Conservation (phyloP, 2,113 vertebrate genomes). For the Motacilla alba region DNA sequence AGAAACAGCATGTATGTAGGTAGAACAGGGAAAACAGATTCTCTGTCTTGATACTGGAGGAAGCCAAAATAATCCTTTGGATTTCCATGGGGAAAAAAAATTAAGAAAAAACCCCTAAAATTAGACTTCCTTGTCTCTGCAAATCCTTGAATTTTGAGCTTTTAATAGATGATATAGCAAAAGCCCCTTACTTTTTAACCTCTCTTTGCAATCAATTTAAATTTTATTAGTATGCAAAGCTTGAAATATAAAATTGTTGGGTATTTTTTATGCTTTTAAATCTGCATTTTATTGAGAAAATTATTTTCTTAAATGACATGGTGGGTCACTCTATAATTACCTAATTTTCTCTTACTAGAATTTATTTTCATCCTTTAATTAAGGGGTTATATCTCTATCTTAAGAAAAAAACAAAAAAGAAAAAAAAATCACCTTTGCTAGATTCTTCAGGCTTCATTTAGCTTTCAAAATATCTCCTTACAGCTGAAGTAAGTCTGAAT, state of each 20-base stretch:
- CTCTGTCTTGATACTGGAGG: neutral
- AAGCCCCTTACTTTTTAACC: neutral
- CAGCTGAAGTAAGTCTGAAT: neutral
- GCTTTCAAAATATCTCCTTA: neutral
- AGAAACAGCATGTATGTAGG: neutral
- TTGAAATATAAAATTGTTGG: neutral
- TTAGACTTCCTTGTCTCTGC: neutral
- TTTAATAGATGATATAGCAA: neutral
- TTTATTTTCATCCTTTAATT: neutral
- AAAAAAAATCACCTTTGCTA: neutral
- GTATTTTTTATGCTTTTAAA: neutral
- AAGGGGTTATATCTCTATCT: neutral
- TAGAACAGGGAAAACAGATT: neutral
- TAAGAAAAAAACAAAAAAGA: neutral
- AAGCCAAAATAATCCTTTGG: neutral
- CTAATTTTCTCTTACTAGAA: neutral
- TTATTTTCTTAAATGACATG: neutral
- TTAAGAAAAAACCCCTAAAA: neutral
- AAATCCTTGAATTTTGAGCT: neutral
- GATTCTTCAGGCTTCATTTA: neutral
- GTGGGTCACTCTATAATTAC: neutral
- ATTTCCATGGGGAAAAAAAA: neutral
- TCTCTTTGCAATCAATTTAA: neutral
- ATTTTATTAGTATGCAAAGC: neutral
- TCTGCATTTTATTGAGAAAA: neutral